Percentiles rank a stretch among this genome's conserved stretches.
These are phyloP conservation scores for Ferdinandea cuprea DNA, from an alignment of 2,888 invertebrate species.

Conservation along the genomic window DNA sequence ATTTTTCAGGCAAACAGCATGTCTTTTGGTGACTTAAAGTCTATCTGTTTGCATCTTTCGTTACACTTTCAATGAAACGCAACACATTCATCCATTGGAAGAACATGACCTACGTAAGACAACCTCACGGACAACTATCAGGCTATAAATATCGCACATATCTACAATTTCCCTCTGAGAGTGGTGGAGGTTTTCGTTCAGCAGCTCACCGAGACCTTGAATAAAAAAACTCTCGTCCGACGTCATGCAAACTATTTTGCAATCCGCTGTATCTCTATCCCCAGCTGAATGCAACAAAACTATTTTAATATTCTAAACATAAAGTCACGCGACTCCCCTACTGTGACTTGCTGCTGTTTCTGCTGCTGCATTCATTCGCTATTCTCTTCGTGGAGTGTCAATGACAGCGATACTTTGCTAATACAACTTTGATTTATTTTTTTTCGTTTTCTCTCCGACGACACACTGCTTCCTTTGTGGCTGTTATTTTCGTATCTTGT, in stretches of 20 bases:
- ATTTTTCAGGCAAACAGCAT: too few relatives aligned
- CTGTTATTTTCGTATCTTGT: constrained; percentile 48
- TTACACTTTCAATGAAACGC: too few relatives aligned
- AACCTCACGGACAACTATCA: constrained; percentile 17
- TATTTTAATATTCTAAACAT: constrained; percentile 68
- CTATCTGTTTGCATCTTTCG: too few relatives aligned
- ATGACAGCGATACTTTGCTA: constrained; percentile 44
- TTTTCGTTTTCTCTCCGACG: constrained; percentile 1
- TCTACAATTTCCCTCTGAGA: background rate
- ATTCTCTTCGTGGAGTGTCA: constrained; percentile 15
- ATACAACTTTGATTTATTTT: constrained; percentile 44
- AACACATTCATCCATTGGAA: too few relatives aligned
- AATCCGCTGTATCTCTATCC: constrained; percentile 48
- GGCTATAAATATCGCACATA: constrained; percentile 19
- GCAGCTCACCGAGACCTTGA: constrained; percentile 34
- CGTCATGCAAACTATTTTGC: constrained; percentile 53
- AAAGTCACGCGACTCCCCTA: constrained; percentile 65
- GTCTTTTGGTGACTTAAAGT: too few relatives aligned
- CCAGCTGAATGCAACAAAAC: constrained; percentile 48
- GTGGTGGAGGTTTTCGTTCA: background rate
- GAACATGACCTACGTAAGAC: background rate
- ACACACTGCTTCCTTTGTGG: constrained; percentile 19
- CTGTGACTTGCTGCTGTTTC: background rate
- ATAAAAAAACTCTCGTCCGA: background rate
- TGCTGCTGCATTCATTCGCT: constrained; percentile 10